phyloP scores from a whole-genome alignment of 2,113 vertebrate species.

The Acrocephalus arundinaceus region DNA sequence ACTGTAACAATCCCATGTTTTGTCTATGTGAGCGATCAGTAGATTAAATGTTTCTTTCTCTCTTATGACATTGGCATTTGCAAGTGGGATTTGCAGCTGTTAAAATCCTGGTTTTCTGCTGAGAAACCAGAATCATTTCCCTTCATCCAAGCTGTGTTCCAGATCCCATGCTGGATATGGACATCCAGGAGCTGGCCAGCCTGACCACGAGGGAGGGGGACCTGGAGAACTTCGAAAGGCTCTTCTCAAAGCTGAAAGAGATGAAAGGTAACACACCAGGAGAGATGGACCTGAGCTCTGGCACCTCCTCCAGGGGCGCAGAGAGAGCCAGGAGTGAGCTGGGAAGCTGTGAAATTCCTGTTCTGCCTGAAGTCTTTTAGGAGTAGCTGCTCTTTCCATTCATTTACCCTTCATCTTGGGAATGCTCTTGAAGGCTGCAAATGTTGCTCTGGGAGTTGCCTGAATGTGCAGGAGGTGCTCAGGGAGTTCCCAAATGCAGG shows the following conservation, averaged over 20 bases:
- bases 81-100: neutral
- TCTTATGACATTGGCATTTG: neutral
- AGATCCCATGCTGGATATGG: conserved; percentile 89
- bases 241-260: conserved; percentile 95
- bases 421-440: neutral
- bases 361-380: neutral
- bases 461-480: neutral
- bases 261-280: conserved; percentile 87
- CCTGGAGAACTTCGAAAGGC: conserved; percentile 93
- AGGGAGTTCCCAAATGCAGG: neutral
- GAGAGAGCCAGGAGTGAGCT: neutral
- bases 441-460: neutral
- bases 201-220: conserved; percentile 92
- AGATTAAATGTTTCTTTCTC: neutral
- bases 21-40: neutral
- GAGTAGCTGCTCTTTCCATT: neutral
- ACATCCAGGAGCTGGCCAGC: conserved; percentile 94
- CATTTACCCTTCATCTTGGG: neutral
- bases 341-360: neutral
- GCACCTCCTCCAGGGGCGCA: fast-evolving
- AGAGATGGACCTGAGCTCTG: neutral
- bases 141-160: neutral
- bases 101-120: neutral
- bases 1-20: neutral
- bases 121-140: neutral